Base-by-base conservation (phyloP, 2,797 vertebrate species). In the Gastrophryne carolinensis region DNA sequence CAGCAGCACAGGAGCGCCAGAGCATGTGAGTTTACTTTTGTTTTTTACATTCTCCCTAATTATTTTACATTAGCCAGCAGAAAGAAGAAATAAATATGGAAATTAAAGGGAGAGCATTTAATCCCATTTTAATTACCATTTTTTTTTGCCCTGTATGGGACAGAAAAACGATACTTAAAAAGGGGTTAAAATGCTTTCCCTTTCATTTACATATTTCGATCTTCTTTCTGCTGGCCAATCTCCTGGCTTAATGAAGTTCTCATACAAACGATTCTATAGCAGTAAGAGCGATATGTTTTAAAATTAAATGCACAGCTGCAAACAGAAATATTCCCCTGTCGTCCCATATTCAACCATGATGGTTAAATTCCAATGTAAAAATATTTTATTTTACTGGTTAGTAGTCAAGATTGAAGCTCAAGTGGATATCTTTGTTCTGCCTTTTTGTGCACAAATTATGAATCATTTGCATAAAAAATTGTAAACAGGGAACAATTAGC, bases 401-500 rank as follows among this genome's bases (percentile, higher is more conserved):
- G 23, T 68, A 53, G 53, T 50, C n/a, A 32, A 67, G 66, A 70
- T 76, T 50, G 44, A 65, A 11, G 44, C 56, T 75, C 41, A 17
- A 21, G 19, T 26, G 54, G 65, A 61, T 54, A 50, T 69, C 69
- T 58, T 76, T 63, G 49, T 76, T 63, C 47, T 54, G 74, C 57
- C 21, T 76, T 62, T 49, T 70, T 70, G 44, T 27, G 56, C 57
- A 70, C 27, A 63, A 12, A 74, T 50, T 65, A 57, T 35, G 50
- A 63, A 57, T 71, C 58, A 64, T 77, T 77, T 77, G 32, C 67
- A 77, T 71, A 24, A 71, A 64, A n/a, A 77, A 77, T 64, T 35
- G 67, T 71, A 64, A 49, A 52, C 60, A 27, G 54, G 21, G 37
- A 77, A n/a, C 61, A 71, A 63, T 77, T 71, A 71, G 21, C 9